Base-by-base conservation (phyloP, 2,113 vertebrate genomes). In the Hippocampus barbouri region DNA sequence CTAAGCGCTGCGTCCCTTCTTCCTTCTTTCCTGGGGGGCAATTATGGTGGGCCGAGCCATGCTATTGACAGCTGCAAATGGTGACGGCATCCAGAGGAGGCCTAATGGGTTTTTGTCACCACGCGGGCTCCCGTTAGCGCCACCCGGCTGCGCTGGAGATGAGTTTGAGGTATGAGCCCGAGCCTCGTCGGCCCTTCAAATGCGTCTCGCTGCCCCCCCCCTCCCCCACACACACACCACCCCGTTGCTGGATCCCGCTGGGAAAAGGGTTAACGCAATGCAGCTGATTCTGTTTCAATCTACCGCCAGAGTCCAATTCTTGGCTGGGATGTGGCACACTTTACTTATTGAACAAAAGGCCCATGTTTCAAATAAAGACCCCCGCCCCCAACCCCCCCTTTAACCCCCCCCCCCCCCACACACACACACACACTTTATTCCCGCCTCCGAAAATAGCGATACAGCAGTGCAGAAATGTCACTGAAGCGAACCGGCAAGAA, bases 11-110 rank as follows among this genome's bases (percentile, higher is more conserved):
- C 57, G 59, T 73, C 69, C 80, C 73, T 79, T 82, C 75, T 80
- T 82, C 80, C 73, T 79, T 82, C 76, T 80, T 82, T 85, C 84
- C 82, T 83, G 71, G 74, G 86, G 87, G 82, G 83, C 80, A 80
- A 87, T 90, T 87, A 87, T 73, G 80, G 82, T 74, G 74, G 88
- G 75, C 81, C 79, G 71, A 76, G 85, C 82, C 81, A 82, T 67
- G 75, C 73, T 85, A 89, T 86, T 89, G 89, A 87, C 88, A 90
- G 88, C 87, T 82, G 83, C 78, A 87, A 88, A 87, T 85, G 90
- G 87, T 85, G 86, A 87, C 67, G 79, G 69, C 73, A 79, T 74
- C 73, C 79, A 70, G 80, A 79, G 80, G 71, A 78, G 79, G 72
- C 69, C 78, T 85, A 86, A 86, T 86, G 78, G 81, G 72, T 82